phyloP scores from a whole-genome alignment of 2,888 invertebrate genomes.

The Vanessa cardui region DNA sequence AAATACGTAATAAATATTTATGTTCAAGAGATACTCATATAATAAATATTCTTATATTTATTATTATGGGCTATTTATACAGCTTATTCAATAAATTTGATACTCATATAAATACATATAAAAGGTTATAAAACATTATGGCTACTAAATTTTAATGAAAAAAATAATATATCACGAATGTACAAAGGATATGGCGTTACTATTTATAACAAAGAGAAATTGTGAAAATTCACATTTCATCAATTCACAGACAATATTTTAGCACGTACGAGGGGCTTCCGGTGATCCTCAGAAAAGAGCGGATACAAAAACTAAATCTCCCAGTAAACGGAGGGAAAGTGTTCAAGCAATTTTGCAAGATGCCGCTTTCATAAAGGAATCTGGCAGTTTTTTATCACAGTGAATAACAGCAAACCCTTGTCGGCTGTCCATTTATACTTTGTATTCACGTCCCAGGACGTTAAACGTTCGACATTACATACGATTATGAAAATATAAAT shows the following conservation, averaged over 20 bases:
- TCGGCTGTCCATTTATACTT: slow-evolving; percentile 33
- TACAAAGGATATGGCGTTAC: background rate
- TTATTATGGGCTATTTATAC: too few species aligned
- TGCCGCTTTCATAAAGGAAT: slow-evolving; percentile 37
- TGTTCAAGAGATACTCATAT: too few species aligned
- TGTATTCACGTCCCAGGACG: background rate
- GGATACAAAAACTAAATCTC: slow-evolving; percentile 45
- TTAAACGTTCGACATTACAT: background rate
- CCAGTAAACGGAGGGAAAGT: slow-evolving; percentile 37
- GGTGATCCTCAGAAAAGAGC: slow-evolving; percentile 33
- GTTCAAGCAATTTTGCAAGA: slow-evolving; percentile 39
- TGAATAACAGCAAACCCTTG: slow-evolving; percentile 29
- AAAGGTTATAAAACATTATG: background rate
- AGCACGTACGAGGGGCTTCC: slow-evolving; percentile 34
- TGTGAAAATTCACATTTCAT: slow-evolving; percentile 19
- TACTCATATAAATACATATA: background rate
- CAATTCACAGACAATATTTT: slow-evolving; percentile 33
- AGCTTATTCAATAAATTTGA: too few species aligned
- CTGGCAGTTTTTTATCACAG: slow-evolving; percentile 35
- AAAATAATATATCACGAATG: too few species aligned
- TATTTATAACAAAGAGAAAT: background rate
- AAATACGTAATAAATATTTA: too few species aligned
- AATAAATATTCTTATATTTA: too few species aligned
- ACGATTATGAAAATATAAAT: background rate
- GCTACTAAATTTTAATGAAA: too few species aligned